These are phyloP conservation scores for Percina caprodes DNA, from an alignment of 2,113 vertebrate species.

Conservation along the genomic window DNA sequence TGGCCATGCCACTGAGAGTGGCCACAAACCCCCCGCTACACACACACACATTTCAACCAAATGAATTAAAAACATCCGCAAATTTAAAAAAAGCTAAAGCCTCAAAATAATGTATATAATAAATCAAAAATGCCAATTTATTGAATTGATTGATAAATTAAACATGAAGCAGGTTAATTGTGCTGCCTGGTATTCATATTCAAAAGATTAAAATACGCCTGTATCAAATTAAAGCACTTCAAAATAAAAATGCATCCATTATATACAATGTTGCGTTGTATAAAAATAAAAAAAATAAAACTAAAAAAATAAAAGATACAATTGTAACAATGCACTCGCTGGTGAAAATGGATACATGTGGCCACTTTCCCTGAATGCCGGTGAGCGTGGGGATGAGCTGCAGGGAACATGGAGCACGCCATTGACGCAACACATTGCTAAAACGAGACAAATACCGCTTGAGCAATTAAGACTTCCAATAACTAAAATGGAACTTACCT, in stretches of 20 bases:
- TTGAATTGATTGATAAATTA: not conserved
- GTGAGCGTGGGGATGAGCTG: slow-evolving; percentile 73
- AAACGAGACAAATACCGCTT: slow-evolving; percentile 30
- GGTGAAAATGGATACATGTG: slow-evolving; percentile 66
- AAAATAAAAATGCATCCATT: not conserved
- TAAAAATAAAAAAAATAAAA: not conserved
- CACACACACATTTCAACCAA: slow-evolving; percentile 34
- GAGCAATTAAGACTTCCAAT: slow-evolving; percentile 45
- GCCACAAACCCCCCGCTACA: slow-evolving; percentile 43
- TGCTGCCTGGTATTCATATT: not conserved
- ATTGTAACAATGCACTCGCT: not conserved
- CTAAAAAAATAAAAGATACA: accelerated
- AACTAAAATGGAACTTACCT: slow-evolving; percentile 84
- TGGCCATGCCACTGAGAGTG: slow-evolving; percentile 75
- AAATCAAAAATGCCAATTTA: not conserved
- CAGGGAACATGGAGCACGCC: slow-evolving; percentile 72
- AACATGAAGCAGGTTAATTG: not conserved
- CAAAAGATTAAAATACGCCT: not conserved
- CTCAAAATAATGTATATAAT: accelerated
- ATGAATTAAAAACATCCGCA: not conserved
- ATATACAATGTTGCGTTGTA: not conserved
- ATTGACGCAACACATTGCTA: slow-evolving; percentile 71
- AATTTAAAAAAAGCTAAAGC: not conserved
- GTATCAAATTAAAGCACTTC: not conserved
- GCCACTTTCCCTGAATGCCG: slow-evolving; percentile 80